These are phyloP conservation scores for Alexandromys fortis DNA, from an alignment of 2,113 vertebrate genomes.

Conservation along the genomic window DNA sequence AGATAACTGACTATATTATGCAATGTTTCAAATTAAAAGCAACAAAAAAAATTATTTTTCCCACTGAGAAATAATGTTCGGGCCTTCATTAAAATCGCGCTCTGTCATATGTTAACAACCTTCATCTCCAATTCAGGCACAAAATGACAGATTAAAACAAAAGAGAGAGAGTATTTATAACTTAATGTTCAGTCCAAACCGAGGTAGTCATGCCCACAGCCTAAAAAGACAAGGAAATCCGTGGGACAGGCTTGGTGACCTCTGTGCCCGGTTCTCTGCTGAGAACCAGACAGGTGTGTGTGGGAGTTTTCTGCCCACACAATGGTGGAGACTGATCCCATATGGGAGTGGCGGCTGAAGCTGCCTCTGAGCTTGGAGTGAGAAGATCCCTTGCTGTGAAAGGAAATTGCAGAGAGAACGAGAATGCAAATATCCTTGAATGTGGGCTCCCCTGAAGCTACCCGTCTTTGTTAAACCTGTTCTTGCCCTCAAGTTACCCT, in stretches of 20 bases:
- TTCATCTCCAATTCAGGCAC: background rate
- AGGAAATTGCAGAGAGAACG: background rate
- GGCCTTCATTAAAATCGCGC: background rate
- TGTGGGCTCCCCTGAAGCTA: background rate
- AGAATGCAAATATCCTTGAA: background rate
- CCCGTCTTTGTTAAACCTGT: background rate
- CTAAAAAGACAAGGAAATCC: background rate
- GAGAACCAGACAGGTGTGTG: background rate
- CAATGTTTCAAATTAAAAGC: constrained; percentile 29
- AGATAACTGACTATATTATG: constrained; percentile 29
- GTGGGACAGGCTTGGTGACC: background rate
- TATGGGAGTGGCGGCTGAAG: background rate
- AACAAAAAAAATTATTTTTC: constrained; percentile 27
- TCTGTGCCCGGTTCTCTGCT: background rate
- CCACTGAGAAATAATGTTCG: constrained; percentile 42
- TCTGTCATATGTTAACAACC: background rate
- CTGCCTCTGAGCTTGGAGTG: background rate
- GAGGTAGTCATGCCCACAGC: background rate
- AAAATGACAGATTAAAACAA: constrained; percentile 5
- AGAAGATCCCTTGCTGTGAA: background rate
- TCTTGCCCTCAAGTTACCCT: too few relatives aligned
- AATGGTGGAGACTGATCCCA: background rate
- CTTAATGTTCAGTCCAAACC: background rate
- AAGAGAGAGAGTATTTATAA: background rate
- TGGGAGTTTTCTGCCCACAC: background rate